These are phyloP conservation scores for Podiceps cristatus DNA, from an alignment of 2,113 vertebrate species.

Conservation along the genomic window DNA sequence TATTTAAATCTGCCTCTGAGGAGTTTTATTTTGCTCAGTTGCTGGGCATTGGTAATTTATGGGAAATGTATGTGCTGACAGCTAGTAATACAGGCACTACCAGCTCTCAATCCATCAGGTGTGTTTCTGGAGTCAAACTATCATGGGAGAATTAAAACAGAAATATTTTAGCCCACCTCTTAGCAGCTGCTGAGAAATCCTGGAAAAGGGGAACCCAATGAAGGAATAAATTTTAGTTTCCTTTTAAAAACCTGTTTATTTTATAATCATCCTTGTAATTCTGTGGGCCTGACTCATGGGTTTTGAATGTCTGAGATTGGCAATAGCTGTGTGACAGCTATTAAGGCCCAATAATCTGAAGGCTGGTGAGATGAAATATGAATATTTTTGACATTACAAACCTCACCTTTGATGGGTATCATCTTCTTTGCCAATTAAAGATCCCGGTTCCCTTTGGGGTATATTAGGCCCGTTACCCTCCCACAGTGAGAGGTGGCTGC, in stretches of 20 bases:
- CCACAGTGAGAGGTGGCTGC: neutral
- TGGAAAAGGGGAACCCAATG: neutral
- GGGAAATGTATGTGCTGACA: neutral
- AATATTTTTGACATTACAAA: neutral
- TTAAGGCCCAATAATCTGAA: neutral
- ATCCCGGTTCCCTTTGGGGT: neutral
- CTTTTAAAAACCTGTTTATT: neutral
- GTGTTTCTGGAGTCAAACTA: neutral
- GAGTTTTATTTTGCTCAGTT: neutral
- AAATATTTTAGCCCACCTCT: neutral
- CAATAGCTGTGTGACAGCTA: neutral
- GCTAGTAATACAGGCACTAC: neutral
- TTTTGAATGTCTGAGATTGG: neutral
- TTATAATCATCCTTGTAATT: neutral
- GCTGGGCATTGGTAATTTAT: neutral
- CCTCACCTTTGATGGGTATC: neutral
- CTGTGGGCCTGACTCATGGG: neutral
- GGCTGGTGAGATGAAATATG: neutral
- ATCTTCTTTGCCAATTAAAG: neutral
- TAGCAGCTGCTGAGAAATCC: neutral
- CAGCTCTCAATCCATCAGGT: neutral
- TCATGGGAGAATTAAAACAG: neutral
- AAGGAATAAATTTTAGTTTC: neutral
- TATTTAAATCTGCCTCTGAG: neutral
- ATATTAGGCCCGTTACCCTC: neutral